phyloP scores from a whole-genome alignment of 1,140 invertebrate genomes.

The Pachypsylla venusta region DNA sequence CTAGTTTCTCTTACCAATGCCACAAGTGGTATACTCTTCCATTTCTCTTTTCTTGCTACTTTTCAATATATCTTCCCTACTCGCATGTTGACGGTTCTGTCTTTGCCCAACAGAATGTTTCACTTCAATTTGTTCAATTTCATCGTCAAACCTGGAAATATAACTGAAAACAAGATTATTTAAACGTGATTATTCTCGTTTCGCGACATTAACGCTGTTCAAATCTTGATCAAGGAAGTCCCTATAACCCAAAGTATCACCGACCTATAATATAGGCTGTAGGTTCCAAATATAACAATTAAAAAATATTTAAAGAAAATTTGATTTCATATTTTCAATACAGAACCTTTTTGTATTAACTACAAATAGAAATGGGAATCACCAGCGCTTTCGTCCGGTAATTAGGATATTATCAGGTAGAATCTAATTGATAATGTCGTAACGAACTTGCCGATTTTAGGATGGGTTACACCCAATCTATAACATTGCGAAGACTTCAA shows the following conservation, averaged over 20 bases:
- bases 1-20: constrained; percentile 51
- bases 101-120: constrained; percentile 54
- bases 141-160: constrained; percentile 50
- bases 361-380: too few species aligned
- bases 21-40: constrained; percentile 53
- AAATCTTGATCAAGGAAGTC: too few species aligned
- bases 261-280: too few species aligned
- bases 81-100: constrained; percentile 50
- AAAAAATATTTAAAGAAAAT: background rate
- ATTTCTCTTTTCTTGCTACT: constrained; percentile 49
- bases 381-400: too few species aligned
- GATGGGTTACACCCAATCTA: too few species aligned
- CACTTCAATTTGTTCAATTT: constrained; percentile 54
- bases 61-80: constrained; percentile 52
- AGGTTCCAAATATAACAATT: too few species aligned
- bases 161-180: constrained; percentile 31
- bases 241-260: too few species aligned
- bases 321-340: constrained; percentile 16
- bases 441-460: too few species aligned
- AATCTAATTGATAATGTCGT: too few species aligned
- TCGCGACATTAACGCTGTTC: background rate
- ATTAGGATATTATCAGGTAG: too few species aligned
- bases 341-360: too few species aligned
- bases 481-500: too few species aligned
- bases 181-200: constrained; percentile 11